Conservation (phyloP, 2,888 invertebrate species). For the Syrista parreyssii region DNA sequence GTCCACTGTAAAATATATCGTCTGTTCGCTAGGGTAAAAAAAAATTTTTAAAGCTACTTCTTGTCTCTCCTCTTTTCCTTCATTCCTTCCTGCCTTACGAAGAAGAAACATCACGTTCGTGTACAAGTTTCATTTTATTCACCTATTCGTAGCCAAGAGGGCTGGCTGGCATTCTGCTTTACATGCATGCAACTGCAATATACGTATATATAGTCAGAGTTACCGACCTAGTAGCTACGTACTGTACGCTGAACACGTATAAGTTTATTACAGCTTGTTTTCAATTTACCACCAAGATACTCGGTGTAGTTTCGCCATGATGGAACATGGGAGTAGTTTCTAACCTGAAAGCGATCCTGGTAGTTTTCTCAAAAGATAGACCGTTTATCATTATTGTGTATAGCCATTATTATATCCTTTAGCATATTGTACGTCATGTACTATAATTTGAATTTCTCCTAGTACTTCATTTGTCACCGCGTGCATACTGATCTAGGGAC, state of each 20-base stretch:
- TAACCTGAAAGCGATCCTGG: background rate
- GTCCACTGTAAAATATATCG: constrained; percentile 15
- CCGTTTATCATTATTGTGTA: background rate
- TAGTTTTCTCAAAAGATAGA: background rate
- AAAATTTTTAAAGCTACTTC: background rate
- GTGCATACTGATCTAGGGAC: background rate
- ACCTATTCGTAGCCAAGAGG: background rate
- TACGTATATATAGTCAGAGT: background rate
- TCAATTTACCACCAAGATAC: constrained; percentile 1
- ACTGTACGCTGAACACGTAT: constrained; percentile 2
- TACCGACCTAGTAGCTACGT: background rate
- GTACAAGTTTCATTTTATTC: constrained; percentile 5
- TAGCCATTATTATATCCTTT: too few species aligned
- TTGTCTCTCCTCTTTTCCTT: background rate
- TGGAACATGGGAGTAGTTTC: background rate
- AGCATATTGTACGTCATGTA: background rate
- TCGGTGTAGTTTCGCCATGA: background rate
- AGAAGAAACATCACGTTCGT: background rate
- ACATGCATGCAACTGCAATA: background rate
- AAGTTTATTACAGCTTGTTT: constrained; percentile 6
- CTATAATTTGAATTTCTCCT: background rate
- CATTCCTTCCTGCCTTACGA: background rate
- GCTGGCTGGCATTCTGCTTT: background rate
- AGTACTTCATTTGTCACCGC: background rate
- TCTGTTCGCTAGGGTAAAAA: background rate